Percentiles rank a stretch among this genome's conserved stretches.
phyloP scores from a whole-genome alignment of 2,888 invertebrate genomes.

The Aspidapion aeneum region DNA sequence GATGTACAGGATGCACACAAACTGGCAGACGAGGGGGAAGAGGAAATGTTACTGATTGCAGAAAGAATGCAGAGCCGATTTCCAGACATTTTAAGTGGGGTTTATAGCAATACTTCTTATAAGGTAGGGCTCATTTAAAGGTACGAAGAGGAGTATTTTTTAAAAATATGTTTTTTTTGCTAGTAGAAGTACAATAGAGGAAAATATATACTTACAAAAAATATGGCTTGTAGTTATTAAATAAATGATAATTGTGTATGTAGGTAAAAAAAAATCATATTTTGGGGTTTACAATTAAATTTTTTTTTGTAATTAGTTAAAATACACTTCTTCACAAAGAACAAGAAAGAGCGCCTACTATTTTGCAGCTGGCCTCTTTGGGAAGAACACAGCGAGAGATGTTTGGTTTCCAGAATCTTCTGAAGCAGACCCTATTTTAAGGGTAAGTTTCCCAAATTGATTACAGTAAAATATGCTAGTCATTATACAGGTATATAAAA shows the following conservation, averaged over 20 bases:
- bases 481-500: too few species aligned
- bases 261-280: too few species aligned
- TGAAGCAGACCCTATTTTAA: slow-evolving; percentile 47
- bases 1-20: slow-evolving; percentile 55
- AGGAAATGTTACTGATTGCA: slow-evolving; percentile 69
- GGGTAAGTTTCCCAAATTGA: slow-evolving; percentile 33
- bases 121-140: slow-evolving; percentile 33
- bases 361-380: slow-evolving; percentile 75
- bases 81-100: slow-evolving; percentile 58
- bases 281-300: too few species aligned
- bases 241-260: too few species aligned
- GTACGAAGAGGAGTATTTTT: not conserved
- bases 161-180: not conserved
- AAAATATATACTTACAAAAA: not conserved
- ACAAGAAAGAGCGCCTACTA: slow-evolving; percentile 70
- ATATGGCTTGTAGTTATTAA: slow-evolving; percentile 2
- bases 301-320: too few species aligned
- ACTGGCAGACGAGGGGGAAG: slow-evolving; percentile 69
- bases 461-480: too few species aligned
- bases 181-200: not conserved
- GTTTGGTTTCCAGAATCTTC: slow-evolving; percentile 64
- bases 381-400: slow-evolving; percentile 55
- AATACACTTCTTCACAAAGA: slow-evolving; percentile 73
- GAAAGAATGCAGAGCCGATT: slow-evolving; percentile 72
- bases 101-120: slow-evolving; percentile 59